Evolutionary conservation across 2,888 invertebrate genomes (phyloP).

Genomic region (Caenorhabditis panamensis): DNA sequence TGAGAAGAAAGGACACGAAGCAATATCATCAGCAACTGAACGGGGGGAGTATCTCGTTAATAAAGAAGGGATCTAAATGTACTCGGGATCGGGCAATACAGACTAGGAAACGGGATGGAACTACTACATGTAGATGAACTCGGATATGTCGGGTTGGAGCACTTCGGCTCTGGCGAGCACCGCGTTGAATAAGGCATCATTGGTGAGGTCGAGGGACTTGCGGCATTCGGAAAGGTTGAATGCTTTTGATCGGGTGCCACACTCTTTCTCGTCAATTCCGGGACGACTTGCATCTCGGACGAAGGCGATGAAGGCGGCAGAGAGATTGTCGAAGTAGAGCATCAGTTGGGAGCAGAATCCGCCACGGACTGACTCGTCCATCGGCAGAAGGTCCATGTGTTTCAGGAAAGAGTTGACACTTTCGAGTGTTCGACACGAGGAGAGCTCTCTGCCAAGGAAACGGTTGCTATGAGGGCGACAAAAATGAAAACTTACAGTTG

Average conservation of each 20-base stretch:
- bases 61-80: neutral
- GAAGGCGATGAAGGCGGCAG: constrained; percentile 70
- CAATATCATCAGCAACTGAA: constrained; percentile 51
- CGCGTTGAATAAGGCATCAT: constrained; percentile 72
- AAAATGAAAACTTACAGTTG: constrained; percentile 35
- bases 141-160: constrained; percentile 73
- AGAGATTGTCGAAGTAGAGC: constrained; percentile 74
- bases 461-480: constrained; percentile 18
- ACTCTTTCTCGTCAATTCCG: constrained; percentile 63
- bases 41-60: constrained; percentile 31
- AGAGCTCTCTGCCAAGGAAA: constrained; percentile 70
- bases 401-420: constrained; percentile 67
- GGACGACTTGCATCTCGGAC: constrained; percentile 71
- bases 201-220: constrained; percentile 67
- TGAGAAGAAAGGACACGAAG: constrained; percentile 1
- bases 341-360: constrained; percentile 75
- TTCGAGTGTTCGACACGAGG: constrained; percentile 60
- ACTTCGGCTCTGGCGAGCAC: constrained; percentile 77
- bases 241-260: constrained; percentile 57
- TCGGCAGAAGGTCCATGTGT: constrained; percentile 71
- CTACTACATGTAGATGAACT: constrained; percentile 71
- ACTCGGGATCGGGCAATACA: neutral
- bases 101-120: neutral
- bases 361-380: constrained; percentile 69
- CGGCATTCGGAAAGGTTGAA: constrained; percentile 69